phyloP scores from a whole-genome alignment of 2,888 invertebrate genomes.

The Plagiodera versicolora region DNA sequence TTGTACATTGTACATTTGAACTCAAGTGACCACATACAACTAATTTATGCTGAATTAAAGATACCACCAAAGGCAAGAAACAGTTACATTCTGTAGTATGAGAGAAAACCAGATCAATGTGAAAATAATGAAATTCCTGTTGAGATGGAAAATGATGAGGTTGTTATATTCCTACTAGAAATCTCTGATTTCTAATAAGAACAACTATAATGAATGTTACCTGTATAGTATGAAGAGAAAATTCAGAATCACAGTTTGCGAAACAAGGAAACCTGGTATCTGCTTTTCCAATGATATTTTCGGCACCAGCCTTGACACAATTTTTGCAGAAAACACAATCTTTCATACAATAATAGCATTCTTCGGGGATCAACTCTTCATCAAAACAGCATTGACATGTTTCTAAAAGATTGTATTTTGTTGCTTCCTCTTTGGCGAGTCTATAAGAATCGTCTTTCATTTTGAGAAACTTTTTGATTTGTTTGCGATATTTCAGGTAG shows the following conservation, averaged over 20 bases:
- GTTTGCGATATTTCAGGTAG: constrained; percentile 44
- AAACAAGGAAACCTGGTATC: constrained; percentile 57
- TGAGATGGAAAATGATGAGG: too few species aligned
- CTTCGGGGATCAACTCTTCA: constrained; percentile 57
- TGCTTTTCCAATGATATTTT: constrained; percentile 53
- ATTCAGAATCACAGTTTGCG: constrained; percentile 51
- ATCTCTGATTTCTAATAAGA: too few species aligned
- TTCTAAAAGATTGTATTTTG: constrained; percentile 45
- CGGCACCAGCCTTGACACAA: constrained; percentile 54
- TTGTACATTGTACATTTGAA: too few species aligned
- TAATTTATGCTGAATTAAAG: too few species aligned
- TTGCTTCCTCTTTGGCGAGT: constrained; percentile 47
- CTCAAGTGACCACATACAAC: too few species aligned
- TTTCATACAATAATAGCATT: constrained; percentile 48
- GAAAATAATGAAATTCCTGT: too few species aligned
- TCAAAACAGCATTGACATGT: constrained; percentile 61
- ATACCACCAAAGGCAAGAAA: too few species aligned
- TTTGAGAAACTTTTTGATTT: constrained; percentile 45
- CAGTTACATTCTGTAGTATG: too few species aligned
- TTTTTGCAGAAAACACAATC: constrained; percentile 53
- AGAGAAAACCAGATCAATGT: too few species aligned
- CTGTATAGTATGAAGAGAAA: constrained; percentile 49
- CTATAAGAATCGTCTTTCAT: constrained; percentile 44
- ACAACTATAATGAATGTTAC: too few species aligned
- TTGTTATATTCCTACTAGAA: too few species aligned